Base-by-base conservation (phyloP, 2,113 vertebrate species). In the Vicugna pacos region DNA sequence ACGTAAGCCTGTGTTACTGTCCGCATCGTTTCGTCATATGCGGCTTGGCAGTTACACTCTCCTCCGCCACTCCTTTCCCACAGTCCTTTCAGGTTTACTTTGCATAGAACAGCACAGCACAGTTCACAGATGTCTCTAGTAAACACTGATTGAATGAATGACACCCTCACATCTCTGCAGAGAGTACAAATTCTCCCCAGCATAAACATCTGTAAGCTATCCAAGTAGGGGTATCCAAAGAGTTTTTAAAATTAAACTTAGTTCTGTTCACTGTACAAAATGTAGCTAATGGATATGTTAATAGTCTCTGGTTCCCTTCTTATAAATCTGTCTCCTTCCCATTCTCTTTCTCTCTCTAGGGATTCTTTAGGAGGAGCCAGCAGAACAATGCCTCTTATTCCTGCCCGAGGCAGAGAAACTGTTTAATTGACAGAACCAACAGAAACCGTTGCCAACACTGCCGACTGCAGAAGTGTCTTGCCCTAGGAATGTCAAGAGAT, bases 381-480 rank as follows among this genome's bases (percentile, higher is more conserved):
- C 99, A 99, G 98, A 99, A 99, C 98, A 99, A 99, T 97, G 99
- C 99, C 80, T 98, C 99, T 48, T 99, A 99, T 97, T 99, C 99
- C 97, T 99, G 99, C 98, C 99, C 99, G 87, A 99, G 99, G 98
- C 99, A 99, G 99, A 99, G 99, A 98, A 99, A 99, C 98, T 99
- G 99, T 98, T 99, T 99, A 99, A 99, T 99, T 98, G 99, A 99
- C 99, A 99, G 99, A 99, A 99, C 99, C 96, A 99, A 99, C 98
- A 99, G 99, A 97, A 99, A 99, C 98, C 99, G 99, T 97, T 99
- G 99, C 99, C 99, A 99, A 98, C 99, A 99, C 98, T 99, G 99
- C 98, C 99, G 99, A 97, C 99, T 99, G 98, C 99, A 99, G 98
- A 99, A 99, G 99, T 99, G 99, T 99, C 99, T 99, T 96, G 99